Conservation (phyloP, 2,888 invertebrate genomes). For the Ischnura elegans region DNA sequence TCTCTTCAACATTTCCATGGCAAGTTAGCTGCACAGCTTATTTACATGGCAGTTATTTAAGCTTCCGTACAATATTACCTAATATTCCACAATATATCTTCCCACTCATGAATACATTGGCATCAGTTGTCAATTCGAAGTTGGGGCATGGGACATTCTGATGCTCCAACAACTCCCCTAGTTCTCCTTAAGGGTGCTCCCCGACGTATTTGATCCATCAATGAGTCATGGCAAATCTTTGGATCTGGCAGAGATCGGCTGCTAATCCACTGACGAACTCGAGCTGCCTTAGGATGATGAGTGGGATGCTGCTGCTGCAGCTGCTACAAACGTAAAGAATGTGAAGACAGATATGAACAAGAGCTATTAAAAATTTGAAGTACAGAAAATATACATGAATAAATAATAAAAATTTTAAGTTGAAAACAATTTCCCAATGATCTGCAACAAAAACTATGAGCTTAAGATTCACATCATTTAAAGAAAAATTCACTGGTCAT, state of each 20-base stretch:
- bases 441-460: too few relatives aligned
- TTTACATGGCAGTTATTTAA: constrained; percentile 58
- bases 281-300: constrained; percentile 36
- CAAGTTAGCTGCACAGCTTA: constrained; percentile 31
- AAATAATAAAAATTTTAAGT: too few relatives aligned
- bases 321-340: constrained; percentile 77
- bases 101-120: constrained; percentile 5
- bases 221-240: constrained; percentile 88
- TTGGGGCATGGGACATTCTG: constrained; percentile 62
- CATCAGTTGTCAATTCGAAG: constrained; percentile 60
- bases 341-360: too few relatives aligned
- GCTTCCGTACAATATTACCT: constrained; percentile 34
- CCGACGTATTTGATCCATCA: constrained; percentile 96
- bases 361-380: too few relatives aligned
- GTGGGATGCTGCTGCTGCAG: constrained; percentile 73
- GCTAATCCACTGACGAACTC: constrained; percentile 85
- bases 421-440: too few relatives aligned
- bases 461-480: too few relatives aligned
- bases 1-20: not conserved
- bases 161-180: constrained; percentile 40
- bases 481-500: too few relatives aligned
- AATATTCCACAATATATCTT: constrained; percentile 38
- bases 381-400: too few relatives aligned
- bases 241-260: constrained; percentile 84
- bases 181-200: constrained; percentile 91